Conservation (phyloP, 2,113 vertebrate genomes). For the Mesoclemmys tuberculata region DNA sequence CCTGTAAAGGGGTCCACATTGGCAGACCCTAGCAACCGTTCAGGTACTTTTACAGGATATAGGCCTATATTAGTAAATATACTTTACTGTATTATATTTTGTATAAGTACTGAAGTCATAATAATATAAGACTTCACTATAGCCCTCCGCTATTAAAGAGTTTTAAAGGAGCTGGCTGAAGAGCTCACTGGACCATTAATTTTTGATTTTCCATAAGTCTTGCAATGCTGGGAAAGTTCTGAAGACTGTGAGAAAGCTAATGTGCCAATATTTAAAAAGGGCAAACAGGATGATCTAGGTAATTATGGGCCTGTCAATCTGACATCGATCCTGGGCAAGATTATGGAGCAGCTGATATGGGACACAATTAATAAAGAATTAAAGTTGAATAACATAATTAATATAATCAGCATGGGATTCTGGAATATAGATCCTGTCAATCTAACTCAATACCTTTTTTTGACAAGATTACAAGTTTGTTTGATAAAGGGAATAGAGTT, state of each 20-base stretch:
- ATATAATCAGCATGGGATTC: not conserved
- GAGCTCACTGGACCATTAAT: not conserved
- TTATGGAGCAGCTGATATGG: not conserved
- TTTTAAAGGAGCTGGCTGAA: not conserved
- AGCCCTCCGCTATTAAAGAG: not conserved
- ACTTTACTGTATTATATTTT: not conserved
- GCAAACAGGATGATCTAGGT: too few species aligned
- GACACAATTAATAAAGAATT: not conserved
- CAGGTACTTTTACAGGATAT: not conserved
- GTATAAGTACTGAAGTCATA: not conserved
- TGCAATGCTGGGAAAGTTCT: not conserved
- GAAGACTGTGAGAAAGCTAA: not conserved
- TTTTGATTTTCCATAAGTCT: not conserved
- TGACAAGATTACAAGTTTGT: not conserved
- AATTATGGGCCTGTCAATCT: not conserved
- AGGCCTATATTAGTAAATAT: not conserved
- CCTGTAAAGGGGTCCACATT: not conserved
- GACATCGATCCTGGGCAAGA: not conserved
- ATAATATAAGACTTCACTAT: not conserved
- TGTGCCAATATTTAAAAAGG: not conserved
- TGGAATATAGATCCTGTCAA: not conserved
- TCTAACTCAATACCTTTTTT: not conserved
- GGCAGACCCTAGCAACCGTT: not conserved
- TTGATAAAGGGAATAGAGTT: not conserved
- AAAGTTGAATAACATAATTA: not conserved